A percentile compares a stretch with the other conserved stretches of the same genome.
These are phyloP conservation scores for Percopsis transmontana DNA, from an alignment of 2,113 vertebrate species.

Conservation along the genomic window DNA sequence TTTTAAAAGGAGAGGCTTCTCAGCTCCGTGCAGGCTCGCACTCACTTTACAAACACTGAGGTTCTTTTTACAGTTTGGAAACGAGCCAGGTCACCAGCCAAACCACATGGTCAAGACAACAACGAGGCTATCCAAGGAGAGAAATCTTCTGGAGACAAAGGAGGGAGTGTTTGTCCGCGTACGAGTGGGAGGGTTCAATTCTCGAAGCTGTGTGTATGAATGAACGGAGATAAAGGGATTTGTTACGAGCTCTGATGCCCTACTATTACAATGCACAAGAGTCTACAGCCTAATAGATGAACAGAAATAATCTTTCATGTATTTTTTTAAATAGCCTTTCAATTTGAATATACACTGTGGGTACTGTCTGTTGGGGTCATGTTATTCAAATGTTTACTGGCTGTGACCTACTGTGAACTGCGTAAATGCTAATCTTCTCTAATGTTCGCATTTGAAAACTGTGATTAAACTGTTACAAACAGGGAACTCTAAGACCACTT, in stretches of 20 bases:
- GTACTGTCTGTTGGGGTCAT: no score
- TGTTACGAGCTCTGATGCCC: not conserved
- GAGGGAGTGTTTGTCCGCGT: conserved; percentile 53
- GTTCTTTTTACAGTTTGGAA: conserved; percentile 62
- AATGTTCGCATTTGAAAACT: no score
- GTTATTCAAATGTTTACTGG: no score
- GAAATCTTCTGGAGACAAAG: conserved; percentile 55
- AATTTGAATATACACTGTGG: no score
- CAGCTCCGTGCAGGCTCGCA: conserved; percentile 28
- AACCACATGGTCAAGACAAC: conserved; percentile 71
- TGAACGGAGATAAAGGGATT: conserved; percentile 48
- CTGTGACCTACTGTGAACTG: no score
- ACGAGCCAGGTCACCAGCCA: conserved; percentile 57
- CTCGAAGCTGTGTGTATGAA: conserved; percentile 39
- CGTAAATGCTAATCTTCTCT: no score
- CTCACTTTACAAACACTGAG: conserved; percentile 56
- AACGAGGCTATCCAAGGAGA: conserved; percentile 52
- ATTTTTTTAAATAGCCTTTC: no score
- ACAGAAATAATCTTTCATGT: no score
- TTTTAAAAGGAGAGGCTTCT: conserved; percentile 25
- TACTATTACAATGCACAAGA: no score
- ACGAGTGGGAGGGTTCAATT: conserved; percentile 41
- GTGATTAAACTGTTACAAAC: no score
- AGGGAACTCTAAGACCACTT: no score
- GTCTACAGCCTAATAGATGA: no score